These are phyloP conservation scores for Phoeniculus purpureus DNA, from an alignment of 2,797 vertebrate species.

Conservation along the genomic window DNA sequence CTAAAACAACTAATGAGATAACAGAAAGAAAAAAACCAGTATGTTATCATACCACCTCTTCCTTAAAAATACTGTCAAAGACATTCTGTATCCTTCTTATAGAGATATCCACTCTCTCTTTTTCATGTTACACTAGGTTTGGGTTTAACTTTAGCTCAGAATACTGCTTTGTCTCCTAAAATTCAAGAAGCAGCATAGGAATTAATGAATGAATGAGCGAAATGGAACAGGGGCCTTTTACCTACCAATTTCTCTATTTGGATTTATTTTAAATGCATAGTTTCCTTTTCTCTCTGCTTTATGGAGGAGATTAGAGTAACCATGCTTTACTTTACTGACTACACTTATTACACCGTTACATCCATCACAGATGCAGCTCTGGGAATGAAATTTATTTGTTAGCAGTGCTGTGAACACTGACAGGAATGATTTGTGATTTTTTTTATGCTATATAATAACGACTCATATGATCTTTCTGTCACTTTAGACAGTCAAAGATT, in stretches of 20 bases:
- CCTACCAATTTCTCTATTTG: background rate
- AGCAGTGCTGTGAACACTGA: background rate
- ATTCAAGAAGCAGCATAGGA: background rate
- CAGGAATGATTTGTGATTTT: conserved; percentile 16
- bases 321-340: conserved; percentile 9
- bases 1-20: background rate
- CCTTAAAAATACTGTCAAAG: conserved; percentile 74
- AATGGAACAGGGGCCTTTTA: background rate
- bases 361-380: background rate
- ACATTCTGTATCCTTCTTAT: conserved; percentile 66
- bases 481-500: conserved; percentile 5
- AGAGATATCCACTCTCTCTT: conserved; percentile 56
- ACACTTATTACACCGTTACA: background rate
- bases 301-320: background rate
- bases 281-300: background rate
- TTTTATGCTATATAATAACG: background rate
- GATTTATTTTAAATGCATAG: background rate
- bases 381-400: background rate
- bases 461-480: conserved; percentile 3
- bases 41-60: conserved; percentile 71
- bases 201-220: background rate
- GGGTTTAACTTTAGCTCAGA: conserved; percentile 70
- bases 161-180: conserved; percentile 68
- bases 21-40: background rate
- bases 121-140: conserved; percentile 65